Evolutionary conservation across 2,888 invertebrate species (phyloP).

Genomic region (Ametastegia equiseti): DNA sequence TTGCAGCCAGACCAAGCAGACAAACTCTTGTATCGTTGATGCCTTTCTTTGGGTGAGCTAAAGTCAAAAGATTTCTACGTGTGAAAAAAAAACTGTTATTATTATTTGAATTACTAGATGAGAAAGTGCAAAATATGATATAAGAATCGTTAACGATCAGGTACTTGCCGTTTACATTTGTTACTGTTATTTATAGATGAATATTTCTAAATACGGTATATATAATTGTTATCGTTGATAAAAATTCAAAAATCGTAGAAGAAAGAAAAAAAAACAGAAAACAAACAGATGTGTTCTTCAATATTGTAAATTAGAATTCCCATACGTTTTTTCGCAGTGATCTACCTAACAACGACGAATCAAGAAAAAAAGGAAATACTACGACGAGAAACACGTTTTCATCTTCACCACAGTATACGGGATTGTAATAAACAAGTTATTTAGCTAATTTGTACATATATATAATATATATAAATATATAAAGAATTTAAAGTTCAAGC

Average conservation of each 20-base stretch:
- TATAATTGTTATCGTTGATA: too few species aligned
- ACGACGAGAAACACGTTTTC: conserved; percentile 69
- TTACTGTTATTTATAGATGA: not conserved
- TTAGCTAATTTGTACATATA: conserved; percentile 65
- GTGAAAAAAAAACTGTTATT: too few species aligned
- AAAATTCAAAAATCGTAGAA: too few species aligned
- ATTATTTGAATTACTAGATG: too few species aligned
- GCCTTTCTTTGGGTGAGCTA: conserved; percentile 90
- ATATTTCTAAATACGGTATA: not conserved
- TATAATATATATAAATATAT: too few species aligned
- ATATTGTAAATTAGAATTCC: conserved; percentile 24
- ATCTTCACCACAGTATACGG: conserved; percentile 73
- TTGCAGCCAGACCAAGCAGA: conserved; percentile 86
- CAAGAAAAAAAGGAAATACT: conserved; percentile 66
- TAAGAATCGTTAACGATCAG: conserved; percentile 23
- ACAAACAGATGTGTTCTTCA: too few species aligned
- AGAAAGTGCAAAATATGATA: conserved; percentile 20
- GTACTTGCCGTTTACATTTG: not conserved
- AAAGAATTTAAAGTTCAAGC: conserved; percentile 50
- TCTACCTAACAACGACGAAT: conserved; percentile 68
- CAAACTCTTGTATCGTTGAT: conserved; percentile 87
- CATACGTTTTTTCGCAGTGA: conserved; percentile 66
- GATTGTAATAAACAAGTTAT: conserved; percentile 67
- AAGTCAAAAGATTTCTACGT: conserved; percentile 31
- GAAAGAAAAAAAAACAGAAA: too few species aligned